Evolutionary conservation across 2,113 vertebrate genomes (phyloP), one percentile per base, ranked within the genome.

Genomic region (Pluvialis apricaria): DNA sequence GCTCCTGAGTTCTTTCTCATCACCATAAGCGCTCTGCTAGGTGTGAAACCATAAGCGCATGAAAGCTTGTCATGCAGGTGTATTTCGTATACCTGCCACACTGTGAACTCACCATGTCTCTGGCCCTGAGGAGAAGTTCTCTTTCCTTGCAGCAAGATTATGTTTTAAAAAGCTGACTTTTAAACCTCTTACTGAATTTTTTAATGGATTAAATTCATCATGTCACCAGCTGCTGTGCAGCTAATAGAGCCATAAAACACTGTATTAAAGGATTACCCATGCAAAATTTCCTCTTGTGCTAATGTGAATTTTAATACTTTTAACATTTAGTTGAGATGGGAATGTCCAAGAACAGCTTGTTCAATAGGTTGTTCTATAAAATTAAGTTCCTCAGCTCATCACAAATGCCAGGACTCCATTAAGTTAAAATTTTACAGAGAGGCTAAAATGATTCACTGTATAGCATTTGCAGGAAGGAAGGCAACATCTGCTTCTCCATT

Each of bases 241-340:
- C 98, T 98, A 98, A 98, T 98, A 98, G 98, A 98, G 98, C 98
- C 98, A 98, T 98, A 98, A 98, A 98, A 98, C 98, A 98, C 98
- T 98, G 98, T 98, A 98, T 98, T 98, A 98, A 98, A 98, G 98
- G 98, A 98, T 98, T 98, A 98, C 98, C 97, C 98, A 98, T 98
- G 98, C 98, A 98, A 98, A 98, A 98, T 98, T 98, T 98, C 98
- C 96, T 98, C 98, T 98, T 97, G 97, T 80, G 98, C 97, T 98
- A 98, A 98, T 98, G 98, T 98, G 98, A 98, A 98, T 98, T 98
- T 98, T 98, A 98, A 98, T 98, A 98, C 98, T 98, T 98, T 98
- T 98, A 98, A 98, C 98, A 98, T 98, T 98, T 98, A 98, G 98
- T 98, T 98, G 98, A 98, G 98, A 98, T 98, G 98, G 97, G 98